phyloP scores from a whole-genome alignment of 2,113 vertebrate species.

The Cettia cetti region DNA sequence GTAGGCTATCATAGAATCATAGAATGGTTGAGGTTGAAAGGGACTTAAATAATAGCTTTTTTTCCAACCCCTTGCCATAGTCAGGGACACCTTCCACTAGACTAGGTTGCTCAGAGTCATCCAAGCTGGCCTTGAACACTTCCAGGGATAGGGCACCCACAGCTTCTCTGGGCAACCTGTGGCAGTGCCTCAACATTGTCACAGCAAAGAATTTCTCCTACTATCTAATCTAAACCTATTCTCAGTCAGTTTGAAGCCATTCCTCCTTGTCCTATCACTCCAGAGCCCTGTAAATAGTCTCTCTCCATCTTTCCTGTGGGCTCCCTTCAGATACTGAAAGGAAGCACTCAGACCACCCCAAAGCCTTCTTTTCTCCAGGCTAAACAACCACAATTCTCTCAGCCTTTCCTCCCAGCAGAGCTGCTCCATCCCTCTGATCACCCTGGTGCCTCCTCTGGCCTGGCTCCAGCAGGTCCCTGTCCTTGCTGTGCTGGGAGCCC shows the following conservation, averaged over 20 bases:
- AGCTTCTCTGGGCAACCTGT: rapidly evolving
- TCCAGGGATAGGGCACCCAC: rapidly evolving
- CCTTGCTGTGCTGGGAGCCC: neutral
- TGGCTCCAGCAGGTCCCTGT: neutral
- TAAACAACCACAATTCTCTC: rapidly evolving
- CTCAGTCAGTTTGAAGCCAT: neutral
- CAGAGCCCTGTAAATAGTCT: neutral
- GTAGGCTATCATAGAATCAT: neutral
- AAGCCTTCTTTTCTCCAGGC: rapidly evolving
- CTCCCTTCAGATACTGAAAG: rapidly evolving
- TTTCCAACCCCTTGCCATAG: neutral
- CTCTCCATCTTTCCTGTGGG: neutral
- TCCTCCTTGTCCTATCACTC: rapidly evolving
- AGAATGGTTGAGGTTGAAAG: neutral
- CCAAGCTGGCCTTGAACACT: neutral
- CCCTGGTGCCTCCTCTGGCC: neutral
- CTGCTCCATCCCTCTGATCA: neutral
- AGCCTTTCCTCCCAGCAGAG: neutral
- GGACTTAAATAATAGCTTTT: neutral
- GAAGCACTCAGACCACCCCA: rapidly evolving
- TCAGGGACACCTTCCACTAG: neutral
- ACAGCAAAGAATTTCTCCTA: neutral
- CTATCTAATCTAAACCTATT: neutral
- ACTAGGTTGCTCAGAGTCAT: neutral
- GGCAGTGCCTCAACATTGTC: rapidly evolving